Base-by-base conservation (phyloP, 2,888 invertebrate species). In the Glaucopsyche alexis region DNA sequence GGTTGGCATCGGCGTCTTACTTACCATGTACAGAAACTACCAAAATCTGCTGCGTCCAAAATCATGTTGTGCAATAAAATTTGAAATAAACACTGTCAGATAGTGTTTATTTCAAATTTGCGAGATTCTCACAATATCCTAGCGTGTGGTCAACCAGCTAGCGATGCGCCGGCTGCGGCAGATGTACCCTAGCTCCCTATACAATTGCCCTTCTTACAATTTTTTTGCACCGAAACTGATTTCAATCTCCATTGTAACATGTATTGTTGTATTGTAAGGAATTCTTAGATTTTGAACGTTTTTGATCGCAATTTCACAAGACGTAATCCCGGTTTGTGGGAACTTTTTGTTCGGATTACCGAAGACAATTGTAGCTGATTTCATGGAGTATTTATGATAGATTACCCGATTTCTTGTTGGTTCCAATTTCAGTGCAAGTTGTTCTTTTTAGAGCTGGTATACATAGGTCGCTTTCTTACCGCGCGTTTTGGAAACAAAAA, bases 191-290 rank as follows among this genome's bases (percentile, higher is more conserved):
- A 29, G 29, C 29, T 29, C 29, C 29, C 2, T 87, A 87, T 89
- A 87, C 90, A 88, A 90, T 91, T 90, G 90, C 83, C 87, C 87
- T 72, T 49, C 83, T 83, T 78, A 84, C 81, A 80, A 81, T 87
- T 88, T 87, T 29, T 91, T 89, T 83, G 80, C 81, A 81, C 81
- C 80, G 80, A 84, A 65, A 85, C 84, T 84, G 90, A 91, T 92
- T 89, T 87, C 88, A 87, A 90, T 89, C 88, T 81, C 84, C 80
- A 86, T 89, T 89, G 87, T 87, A 84, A 79, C 72, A 49, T 80
- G 80, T 83, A 87, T 90, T 89, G 89, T 89, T 80, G 80, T 84
- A 87, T 89, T 90, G 89, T 91, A 81, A 80, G 81, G 83, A 80
- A 86, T 87, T 86, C 87, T 83, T 81, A 85, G 85, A 86, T 86